These are phyloP conservation scores for Ericerus pela DNA, from an alignment of 1,140 invertebrate species.

Conservation along the genomic window DNA sequence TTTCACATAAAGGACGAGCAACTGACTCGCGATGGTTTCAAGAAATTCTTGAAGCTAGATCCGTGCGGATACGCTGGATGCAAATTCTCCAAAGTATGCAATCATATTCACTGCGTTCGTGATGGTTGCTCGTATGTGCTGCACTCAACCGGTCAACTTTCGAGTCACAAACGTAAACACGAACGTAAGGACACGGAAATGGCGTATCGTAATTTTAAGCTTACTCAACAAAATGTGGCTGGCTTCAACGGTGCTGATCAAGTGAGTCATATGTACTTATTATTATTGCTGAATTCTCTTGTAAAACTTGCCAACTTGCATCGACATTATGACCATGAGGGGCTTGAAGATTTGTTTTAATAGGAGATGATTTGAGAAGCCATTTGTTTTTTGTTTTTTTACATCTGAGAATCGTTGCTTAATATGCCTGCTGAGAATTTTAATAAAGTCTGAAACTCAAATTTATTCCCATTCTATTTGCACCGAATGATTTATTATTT, in stretches of 20 bases:
- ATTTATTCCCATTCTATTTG: too few species aligned
- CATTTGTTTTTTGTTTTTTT: too few species aligned
- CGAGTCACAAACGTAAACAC: slow-evolving; percentile 94
- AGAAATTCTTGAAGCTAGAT: slow-evolving; percentile 97
- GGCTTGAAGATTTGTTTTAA: too few species aligned
- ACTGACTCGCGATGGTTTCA: slow-evolving; percentile 87
- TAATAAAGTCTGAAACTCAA: too few species aligned
- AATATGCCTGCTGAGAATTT: too few species aligned
- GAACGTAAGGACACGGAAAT: slow-evolving; percentile 79
- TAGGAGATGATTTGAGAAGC: too few species aligned
- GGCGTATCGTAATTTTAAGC: slow-evolving; percentile 63
- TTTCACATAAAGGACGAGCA: slow-evolving; percentile 97
- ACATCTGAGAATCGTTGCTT: too few species aligned
- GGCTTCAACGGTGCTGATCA: not conserved
- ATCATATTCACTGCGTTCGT: slow-evolving; percentile 96
- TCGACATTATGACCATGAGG: too few species aligned
- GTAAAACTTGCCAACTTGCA: too few species aligned
- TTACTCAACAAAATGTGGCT: slow-evolving; percentile 33
- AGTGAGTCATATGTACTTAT: not conserved
- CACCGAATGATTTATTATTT: too few species aligned
- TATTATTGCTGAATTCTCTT: too few species aligned
- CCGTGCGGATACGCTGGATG: slow-evolving; percentile 80
- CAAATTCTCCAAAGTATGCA: slow-evolving; percentile 83
- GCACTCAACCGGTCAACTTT: slow-evolving; percentile 91
- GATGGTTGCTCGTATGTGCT: slow-evolving; percentile 89